A percentile compares a stretch with the other conserved stretches of the same genome.
Conservation (phyloP, 2,888 invertebrate genomes). For the Machimus rusticus region DNA sequence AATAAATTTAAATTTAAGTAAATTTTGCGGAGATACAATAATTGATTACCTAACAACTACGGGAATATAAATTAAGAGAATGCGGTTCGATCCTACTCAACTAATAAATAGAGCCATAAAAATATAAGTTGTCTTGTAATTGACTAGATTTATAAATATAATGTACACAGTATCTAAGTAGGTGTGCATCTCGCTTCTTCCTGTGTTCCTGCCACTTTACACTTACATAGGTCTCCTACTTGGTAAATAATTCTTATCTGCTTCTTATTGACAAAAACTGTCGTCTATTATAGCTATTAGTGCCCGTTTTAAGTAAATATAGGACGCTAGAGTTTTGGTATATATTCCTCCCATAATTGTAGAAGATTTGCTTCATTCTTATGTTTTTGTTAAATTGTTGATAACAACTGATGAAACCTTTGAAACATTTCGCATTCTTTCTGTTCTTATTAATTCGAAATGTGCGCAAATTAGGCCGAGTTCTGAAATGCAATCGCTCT, state of each 20-base stretch:
- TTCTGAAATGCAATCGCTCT: background rate
- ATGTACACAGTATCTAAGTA: slow-evolving; percentile 1
- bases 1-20: background rate
- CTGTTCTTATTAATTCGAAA: background rate
- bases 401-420: slow-evolving; percentile 13
- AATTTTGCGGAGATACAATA: background rate
- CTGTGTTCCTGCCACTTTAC: background rate
- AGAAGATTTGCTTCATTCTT: background rate
- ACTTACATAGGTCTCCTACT: background rate
- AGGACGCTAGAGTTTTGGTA: slow-evolving; percentile 31
- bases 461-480: background rate
- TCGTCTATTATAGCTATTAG: background rate
- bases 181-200: background rate
- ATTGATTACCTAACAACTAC: slow-evolving; percentile 3
- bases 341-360: background rate
- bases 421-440: background rate
- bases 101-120: slow-evolving; percentile 35
- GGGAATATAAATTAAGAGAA: background rate
- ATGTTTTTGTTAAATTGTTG: background rate
- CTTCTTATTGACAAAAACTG: background rate
- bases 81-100: slow-evolving; percentile 14
- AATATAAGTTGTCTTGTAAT: slow-evolving; percentile 36
- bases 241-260: background rate
- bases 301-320: slow-evolving; percentile 28
- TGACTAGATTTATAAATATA: slow-evolving; percentile 37